Evolutionary conservation across 2,797 vertebrate species (phyloP), one percentile per base, ranked within the genome.

Genomic region (Discoglossus pictus): DNA sequence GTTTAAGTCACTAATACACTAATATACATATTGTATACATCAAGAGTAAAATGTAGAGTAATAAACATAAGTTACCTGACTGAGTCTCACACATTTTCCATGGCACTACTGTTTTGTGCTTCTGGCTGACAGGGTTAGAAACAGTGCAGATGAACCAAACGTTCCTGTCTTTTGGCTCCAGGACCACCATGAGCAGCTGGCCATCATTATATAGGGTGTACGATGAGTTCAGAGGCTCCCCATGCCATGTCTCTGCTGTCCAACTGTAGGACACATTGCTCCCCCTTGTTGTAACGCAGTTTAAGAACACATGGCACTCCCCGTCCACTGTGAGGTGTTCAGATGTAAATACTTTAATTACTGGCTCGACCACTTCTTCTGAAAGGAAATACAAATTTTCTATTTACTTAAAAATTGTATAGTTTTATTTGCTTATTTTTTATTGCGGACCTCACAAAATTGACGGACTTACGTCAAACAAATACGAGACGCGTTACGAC

Each of bases 191-290:
- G 3, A 84, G 61, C 15, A 79, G 38, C 11, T 52, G 79, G 21
- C 67, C 73, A 0, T 67, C 58, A 9, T 44, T 40, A 16, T 73
- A 71, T 7, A 61, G 10, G 0, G n/a, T 23, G 10, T 52, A 46
- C 48, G 65, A 65, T 23, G n/a, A 0, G 16, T 44, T 17, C 7
- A 16, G 1, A 38, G 12, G 1, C 18, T 2, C 8, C 4, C 31
- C 38, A 7, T 16, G 1, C 6, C 20, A 24, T 0, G 35, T 61
- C 3, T 76, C 54, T 6, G 48, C 46, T 15, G 15, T 56, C 82
- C 84, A 86, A 27, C 66, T 76, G 6, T 84, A 86, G 7, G 79
- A 75, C 36, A 83, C 34, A 1, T 79, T 75, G 6, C 61, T 82
- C 55, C 52, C 55, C 7, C 66, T 73, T 6, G 76, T 44, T 7